These are phyloP conservation scores for Drosophila cardini DNA, from an alignment of 1,140 invertebrate genomes.

Conservation along the genomic window DNA sequence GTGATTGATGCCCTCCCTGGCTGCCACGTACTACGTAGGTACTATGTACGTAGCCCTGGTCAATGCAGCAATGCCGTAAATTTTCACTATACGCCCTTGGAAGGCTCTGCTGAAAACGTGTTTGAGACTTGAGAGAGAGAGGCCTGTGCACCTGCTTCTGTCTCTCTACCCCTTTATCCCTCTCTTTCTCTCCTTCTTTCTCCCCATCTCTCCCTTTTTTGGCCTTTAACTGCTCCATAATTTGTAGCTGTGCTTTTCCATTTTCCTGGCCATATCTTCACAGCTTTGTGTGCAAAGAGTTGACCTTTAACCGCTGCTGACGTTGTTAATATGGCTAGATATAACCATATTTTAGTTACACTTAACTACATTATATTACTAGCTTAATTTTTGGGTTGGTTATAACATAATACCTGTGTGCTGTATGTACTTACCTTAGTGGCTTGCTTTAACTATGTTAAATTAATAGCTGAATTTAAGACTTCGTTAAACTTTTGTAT, in stretches of 20 bases:
- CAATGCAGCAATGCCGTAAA: slow-evolving; percentile 47
- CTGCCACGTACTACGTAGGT: no score
- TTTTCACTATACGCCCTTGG: slow-evolving; percentile 9
- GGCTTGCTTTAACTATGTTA: no score
- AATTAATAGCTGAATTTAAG: no score
- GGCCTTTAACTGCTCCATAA: slow-evolving; percentile 24
- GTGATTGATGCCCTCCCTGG: slow-evolving; percentile 35
- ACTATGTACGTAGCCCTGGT: slow-evolving; percentile 15
- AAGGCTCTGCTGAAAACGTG: not conserved
- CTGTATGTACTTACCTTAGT: no score
- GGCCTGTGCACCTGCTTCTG: not conserved
- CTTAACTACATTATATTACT: not conserved
- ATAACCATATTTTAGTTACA: not conserved
- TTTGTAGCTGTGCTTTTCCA: slow-evolving; percentile 3
- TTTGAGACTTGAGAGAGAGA: slow-evolving; percentile 17
- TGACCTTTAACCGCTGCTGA: slow-evolving; percentile 8
- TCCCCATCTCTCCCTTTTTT: not conserved
- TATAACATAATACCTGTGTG: no score
- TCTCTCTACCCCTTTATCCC: no score
- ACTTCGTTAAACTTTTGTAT: no score
- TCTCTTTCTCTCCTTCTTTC: not conserved
- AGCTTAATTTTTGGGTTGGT: not conserved
- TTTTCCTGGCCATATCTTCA: slow-evolving; percentile 5
- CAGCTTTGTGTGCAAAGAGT: not conserved
- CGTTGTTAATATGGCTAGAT: slow-evolving; percentile 6